A percentile compares a stretch with the other conserved stretches of the same genome.
phyloP scores from a whole-genome alignment of 1,140 invertebrate species.

The Caenorhabditis latens region DNA sequence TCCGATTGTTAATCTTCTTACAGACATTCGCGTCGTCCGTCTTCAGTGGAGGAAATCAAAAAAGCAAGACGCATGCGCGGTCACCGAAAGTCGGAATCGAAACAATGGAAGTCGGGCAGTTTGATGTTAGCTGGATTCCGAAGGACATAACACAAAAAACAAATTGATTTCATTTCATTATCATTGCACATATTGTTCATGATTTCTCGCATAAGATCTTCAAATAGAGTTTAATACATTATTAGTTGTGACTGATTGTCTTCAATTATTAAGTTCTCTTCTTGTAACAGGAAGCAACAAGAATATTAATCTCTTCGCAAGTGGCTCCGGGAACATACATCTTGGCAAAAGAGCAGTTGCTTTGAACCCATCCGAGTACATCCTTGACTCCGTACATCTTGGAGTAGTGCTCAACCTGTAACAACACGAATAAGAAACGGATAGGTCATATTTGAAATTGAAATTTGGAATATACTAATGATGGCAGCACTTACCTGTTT shows the following conservation, averaged over 20 bases:
- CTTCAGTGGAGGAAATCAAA: conserved; percentile 60
- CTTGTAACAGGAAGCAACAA: conserved; percentile 74
- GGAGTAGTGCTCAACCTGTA: conserved; percentile 73
- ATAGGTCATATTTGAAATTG: background rate
- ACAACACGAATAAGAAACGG: background rate
- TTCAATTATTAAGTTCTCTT: conserved; percentile 11
- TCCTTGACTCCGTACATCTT: conserved; percentile 71
- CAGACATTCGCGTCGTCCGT: conserved; percentile 45
- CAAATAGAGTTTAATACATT: conserved; percentile 55
- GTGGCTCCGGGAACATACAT: conserved; percentile 76
- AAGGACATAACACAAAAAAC: conserved; percentile 18
- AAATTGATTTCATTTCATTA: conserved; percentile 24
- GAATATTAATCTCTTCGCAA: conserved; percentile 74
- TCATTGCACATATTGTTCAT: conserved; percentile 54
- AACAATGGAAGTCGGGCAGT: conserved; percentile 59
- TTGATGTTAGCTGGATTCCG: conserved; percentile 56
- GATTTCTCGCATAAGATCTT: conserved; percentile 48
- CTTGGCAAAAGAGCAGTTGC: conserved; percentile 75
- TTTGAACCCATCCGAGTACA: conserved; percentile 69
- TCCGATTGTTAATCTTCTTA: conserved; percentile 8
- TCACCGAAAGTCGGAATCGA: conserved; percentile 50
- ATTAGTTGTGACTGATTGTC: conserved; percentile 25
- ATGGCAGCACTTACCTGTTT: conserved; percentile 60
- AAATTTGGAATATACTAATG: background rate
- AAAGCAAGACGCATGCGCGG: conserved; percentile 57